Conservation (phyloP, 2,113 vertebrate species). For the Coregonus clupeaformis region DNA sequence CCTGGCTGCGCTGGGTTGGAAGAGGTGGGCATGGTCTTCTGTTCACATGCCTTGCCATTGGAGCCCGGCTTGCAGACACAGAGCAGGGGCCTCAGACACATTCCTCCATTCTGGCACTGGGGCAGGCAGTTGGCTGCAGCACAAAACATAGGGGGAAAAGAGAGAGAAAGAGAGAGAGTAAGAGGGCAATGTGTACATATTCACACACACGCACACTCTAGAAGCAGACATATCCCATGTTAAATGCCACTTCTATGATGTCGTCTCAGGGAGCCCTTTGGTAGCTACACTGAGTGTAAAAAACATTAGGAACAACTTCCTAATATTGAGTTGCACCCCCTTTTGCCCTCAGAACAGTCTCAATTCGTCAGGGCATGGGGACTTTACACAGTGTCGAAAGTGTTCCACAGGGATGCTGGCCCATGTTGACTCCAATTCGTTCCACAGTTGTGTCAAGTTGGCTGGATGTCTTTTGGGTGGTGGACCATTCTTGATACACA, state of each 20-base stretch:
- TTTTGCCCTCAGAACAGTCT: no score
- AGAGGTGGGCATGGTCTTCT: slow-evolving; percentile 71
- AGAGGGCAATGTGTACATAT: slow-evolving; percentile 1
- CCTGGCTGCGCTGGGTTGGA: slow-evolving; percentile 64
- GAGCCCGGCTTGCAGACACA: slow-evolving; percentile 95
- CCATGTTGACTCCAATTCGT: no score
- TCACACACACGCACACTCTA: neutral
- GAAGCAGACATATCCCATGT: neutral
- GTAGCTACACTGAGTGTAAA: neutral
- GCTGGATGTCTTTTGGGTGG: no score
- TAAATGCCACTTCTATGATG: slow-evolving; percentile 2
- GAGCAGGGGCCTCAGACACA: slow-evolving; percentile 92
- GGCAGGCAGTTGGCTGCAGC: slow-evolving; percentile 89
- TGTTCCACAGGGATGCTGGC: no score
- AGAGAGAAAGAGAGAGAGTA: slow-evolving; percentile 23
- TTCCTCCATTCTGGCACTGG: slow-evolving; percentile 93
- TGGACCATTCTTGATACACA: no score
- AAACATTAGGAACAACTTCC: no score
- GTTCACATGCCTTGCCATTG: slow-evolving; percentile 87
- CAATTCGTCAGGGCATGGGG: no score
- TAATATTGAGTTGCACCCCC: no score
- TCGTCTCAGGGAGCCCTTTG: neutral
- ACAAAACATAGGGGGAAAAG: slow-evolving; percentile 45
- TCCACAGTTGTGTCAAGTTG: no score
- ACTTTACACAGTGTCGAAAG: no score